These are phyloP conservation scores for Thumatha senex DNA, from an alignment of 2,888 invertebrate species.

Conservation along the genomic window DNA sequence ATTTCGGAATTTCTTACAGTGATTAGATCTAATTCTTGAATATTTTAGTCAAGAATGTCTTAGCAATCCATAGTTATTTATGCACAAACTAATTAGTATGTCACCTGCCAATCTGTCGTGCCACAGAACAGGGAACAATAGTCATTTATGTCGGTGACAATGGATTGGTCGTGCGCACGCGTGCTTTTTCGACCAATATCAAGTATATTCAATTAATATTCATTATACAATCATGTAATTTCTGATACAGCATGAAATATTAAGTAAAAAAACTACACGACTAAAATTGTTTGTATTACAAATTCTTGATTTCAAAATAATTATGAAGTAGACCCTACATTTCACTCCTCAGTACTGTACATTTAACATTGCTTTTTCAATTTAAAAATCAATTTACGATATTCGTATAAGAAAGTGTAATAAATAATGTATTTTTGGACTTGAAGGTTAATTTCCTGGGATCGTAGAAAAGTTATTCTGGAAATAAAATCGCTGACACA, in stretches of 20 bases:
- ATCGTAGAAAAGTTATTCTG: too few relatives aligned
- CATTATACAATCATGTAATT: conserved; percentile 25
- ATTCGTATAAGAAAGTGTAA: not conserved
- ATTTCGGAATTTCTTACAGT: too few relatives aligned
- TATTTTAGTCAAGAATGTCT: not conserved
- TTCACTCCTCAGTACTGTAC: too few relatives aligned
- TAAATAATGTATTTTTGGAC: too few relatives aligned
- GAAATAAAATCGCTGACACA: too few relatives aligned
- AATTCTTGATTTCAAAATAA: not conserved
- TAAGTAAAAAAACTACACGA: not conserved
- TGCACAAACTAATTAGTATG: conserved; percentile 59
- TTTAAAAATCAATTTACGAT: too few relatives aligned
- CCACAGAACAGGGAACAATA: conserved; percentile 72
- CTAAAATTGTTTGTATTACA: too few relatives aligned
- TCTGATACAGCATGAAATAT: conserved; percentile 14
- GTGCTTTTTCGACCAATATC: conserved; percentile 38
- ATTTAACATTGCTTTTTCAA: too few relatives aligned
- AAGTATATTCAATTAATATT: conserved; percentile 20
- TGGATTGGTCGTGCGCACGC: conserved; percentile 69
- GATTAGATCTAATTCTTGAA: too few relatives aligned
- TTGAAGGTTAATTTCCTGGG: too few relatives aligned
- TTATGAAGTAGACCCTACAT: too few relatives aligned
- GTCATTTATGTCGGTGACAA: conserved; percentile 60
- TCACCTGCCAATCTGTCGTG: conserved; percentile 53
- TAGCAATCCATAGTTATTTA: conserved; percentile 1